Percentiles rank a stretch among this genome's conserved stretches.
Conservation (phyloP, 2,888 invertebrate genomes). For the Lacanobia wlatinum region DNA sequence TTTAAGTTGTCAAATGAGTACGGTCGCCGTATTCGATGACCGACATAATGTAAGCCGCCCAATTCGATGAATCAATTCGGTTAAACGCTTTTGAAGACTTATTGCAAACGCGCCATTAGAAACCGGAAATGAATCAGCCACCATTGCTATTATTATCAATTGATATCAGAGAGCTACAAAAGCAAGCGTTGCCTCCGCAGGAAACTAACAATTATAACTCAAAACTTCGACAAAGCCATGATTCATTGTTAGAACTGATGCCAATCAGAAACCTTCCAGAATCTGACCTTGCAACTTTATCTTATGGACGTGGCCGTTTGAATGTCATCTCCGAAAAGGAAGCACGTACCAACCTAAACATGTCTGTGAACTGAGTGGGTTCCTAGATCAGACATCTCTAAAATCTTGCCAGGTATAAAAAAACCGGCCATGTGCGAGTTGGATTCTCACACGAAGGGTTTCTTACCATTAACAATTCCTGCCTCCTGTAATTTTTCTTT, state of each 20-base stretch:
- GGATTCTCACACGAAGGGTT: too few species aligned
- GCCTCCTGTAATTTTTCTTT: too few species aligned
- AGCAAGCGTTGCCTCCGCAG: slow-evolving; percentile 6
- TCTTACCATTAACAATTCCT: too few species aligned
- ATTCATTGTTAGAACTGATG: slow-evolving; percentile 50
- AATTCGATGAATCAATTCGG: too few species aligned
- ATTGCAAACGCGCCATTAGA: too few species aligned
- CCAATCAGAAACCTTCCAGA: slow-evolving; percentile 45
- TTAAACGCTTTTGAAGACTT: too few species aligned
- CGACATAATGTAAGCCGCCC: too few species aligned
- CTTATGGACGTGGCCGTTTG: slow-evolving; percentile 42
- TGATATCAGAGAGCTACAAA: background rate
- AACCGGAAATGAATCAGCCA: background rate
- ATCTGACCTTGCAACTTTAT: slow-evolving; percentile 32
- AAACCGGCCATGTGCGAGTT: background rate
- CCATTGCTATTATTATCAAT: background rate
- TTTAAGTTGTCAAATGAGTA: too few species aligned
- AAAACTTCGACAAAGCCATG: slow-evolving; percentile 43
- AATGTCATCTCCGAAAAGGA: slow-evolving; percentile 36
- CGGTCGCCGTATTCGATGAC: too few species aligned
- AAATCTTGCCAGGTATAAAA: background rate
- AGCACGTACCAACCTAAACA: slow-evolving; percentile 20
- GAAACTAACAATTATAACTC: slow-evolving; percentile 40
- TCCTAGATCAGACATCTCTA: slow-evolving; percentile 15
- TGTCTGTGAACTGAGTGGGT: slow-evolving; percentile 21